Percentiles rank a stretch among this genome's conserved stretches.
phyloP scores from a whole-genome alignment of 2,113 vertebrate genomes.

The Ageneiosus marmoratus region DNA sequence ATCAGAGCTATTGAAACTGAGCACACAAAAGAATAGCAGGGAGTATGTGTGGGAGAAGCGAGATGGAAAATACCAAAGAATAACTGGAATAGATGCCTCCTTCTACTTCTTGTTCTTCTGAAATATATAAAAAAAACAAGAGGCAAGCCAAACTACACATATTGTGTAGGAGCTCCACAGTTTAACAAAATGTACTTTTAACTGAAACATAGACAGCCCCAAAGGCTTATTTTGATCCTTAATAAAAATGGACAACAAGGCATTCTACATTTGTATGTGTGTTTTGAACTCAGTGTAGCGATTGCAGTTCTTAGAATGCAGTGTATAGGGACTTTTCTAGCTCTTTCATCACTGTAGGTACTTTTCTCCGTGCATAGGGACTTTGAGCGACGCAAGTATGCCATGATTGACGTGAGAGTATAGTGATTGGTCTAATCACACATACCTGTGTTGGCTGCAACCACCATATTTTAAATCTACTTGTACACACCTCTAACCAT shows the following conservation, averaged over 20 bases:
- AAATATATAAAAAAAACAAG: not conserved
- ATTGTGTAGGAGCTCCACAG: not conserved
- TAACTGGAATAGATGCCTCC: not conserved
- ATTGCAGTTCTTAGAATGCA: too few species aligned
- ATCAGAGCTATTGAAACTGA: not conserved
- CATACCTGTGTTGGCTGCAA: too few species aligned
- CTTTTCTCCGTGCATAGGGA: too few species aligned
- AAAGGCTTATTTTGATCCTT: not conserved
- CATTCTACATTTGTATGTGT: not conserved
- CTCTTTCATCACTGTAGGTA: too few species aligned
- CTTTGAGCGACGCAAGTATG: too few species aligned
- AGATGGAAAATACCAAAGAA: not conserved
- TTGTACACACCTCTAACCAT: too few species aligned
- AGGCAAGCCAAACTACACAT: not conserved
- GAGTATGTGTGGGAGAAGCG: not conserved
- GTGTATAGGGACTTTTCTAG: too few species aligned
- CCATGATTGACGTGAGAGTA: too few species aligned
- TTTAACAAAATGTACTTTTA: not conserved
- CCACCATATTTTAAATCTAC: too few species aligned
- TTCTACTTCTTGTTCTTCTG: too few species aligned
- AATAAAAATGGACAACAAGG: not conserved
- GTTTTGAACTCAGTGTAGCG: not conserved
- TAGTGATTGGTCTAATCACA: too few species aligned
- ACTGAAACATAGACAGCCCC: not conserved
- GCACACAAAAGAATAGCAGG: not conserved